Base-by-base conservation (phyloP, 2,888 invertebrate species). In the Heliconius cydno region DNA sequence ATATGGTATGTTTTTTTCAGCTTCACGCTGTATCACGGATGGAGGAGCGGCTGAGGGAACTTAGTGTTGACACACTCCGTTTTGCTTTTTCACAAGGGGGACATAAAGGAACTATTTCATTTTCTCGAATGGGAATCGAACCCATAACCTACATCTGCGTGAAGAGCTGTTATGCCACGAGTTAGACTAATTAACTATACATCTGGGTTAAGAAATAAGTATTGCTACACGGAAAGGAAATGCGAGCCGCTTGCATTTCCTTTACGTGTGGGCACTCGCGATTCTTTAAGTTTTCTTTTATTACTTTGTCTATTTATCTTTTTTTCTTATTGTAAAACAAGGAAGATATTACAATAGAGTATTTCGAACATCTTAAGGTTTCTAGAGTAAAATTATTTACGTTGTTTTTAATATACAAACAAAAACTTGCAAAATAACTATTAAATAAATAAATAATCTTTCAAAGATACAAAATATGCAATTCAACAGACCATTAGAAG, bases 181-280 rank as follows among this genome's bases (percentile, higher is more conserved):
- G 6, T 28, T 3, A 13, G 4, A 65, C 5, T n/a, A 70, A 68
- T 68, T n/a, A 68, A 41, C 38, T 70, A 70, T 60, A 73, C 73
- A 73, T 73, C 73, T 73, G 57, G 57, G 57, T 73, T 73, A 57
- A 72, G 52, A 72, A 72, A 34, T 73, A 73, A 60, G 30, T 15
- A 73, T 73, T 60, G 73, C 34, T 34, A 57, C 57, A 73, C 72
- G 34, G 34, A 34, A 57, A 73, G 60, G 73, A 60, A 73, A 73
- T 73, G 60, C 73, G n/a, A 22, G 34, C 73, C 73, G n/a, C 73
- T 34, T 34, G 6, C 60, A 73, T 60, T 73, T 73, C 73, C 73
- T 38, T 73, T 57, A 57, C 60, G 60, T 34, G 57, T 60, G 30
- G 30, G 57, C 34, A 34, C 57, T 60, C 30, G 60, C 72, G 30